These are phyloP conservation scores for Polydrusus tereticollis DNA, from an alignment of 2,888 invertebrate genomes.

Conservation along the genomic window DNA sequence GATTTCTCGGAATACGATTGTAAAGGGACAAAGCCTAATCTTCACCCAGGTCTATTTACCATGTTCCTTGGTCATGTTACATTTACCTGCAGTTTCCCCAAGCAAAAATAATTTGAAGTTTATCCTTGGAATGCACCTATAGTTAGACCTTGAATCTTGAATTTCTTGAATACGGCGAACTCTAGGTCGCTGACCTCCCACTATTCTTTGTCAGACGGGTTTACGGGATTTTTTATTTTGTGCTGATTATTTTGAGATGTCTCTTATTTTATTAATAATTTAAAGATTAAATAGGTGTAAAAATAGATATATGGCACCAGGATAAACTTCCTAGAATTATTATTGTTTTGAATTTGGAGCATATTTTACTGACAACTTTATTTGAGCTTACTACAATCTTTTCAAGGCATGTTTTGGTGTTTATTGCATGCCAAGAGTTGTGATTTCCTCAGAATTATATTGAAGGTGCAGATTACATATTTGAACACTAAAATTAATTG, in stretches of 20 bases:
- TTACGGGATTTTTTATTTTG: constrained; percentile 29
- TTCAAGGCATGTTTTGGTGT: too few species aligned
- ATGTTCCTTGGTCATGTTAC: background rate
- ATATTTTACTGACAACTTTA: too few species aligned
- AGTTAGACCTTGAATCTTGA: constrained; percentile 44
- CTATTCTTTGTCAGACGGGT: constrained; percentile 41
- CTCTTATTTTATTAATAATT: background rate
- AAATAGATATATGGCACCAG: background rate
- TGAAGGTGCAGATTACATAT: too few species aligned
- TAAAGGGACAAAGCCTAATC: background rate
- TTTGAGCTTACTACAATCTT: too few species aligned
- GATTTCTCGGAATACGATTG: background rate
- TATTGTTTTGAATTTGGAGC: too few species aligned
- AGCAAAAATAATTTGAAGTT: constrained; percentile 16
- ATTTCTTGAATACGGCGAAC: constrained; percentile 35
- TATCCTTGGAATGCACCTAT: constrained; percentile 46
- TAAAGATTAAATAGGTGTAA: background rate
- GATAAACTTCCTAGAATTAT: too few species aligned
- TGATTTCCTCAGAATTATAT: too few species aligned
- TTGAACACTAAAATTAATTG: too few species aligned
- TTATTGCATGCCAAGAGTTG: too few species aligned
- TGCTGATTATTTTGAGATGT: background rate
- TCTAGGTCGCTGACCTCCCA: constrained; percentile 46
- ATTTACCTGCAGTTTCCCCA: constrained; percentile 10
- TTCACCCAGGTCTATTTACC: background rate